phyloP scores from a whole-genome alignment of 2,113 vertebrate species.

The Trichomycterus rosablanca region DNA sequence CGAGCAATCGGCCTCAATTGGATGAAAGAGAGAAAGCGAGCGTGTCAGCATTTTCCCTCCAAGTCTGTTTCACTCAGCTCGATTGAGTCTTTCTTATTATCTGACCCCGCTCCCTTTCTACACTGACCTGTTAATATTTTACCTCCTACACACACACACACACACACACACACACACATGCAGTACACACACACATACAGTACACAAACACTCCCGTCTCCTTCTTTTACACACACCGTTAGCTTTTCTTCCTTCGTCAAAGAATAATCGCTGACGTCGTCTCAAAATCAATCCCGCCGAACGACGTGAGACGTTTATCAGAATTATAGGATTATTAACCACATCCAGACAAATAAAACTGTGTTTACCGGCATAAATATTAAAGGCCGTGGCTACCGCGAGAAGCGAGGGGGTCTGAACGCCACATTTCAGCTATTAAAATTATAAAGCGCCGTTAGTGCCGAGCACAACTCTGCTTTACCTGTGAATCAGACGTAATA shows the following conservation, averaged over 20 bases:
- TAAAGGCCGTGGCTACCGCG: no score
- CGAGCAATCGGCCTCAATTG: conserved; percentile 36
- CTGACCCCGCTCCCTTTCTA: conserved; percentile 42
- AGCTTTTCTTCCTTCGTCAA: conserved; percentile 19
- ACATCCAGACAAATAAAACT: neutral
- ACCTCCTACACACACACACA: conserved; percentile 26
- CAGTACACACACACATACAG: conserved; percentile 3
- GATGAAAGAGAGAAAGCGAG: conserved; percentile 32
- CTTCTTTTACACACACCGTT: neutral
- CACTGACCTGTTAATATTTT: conserved; percentile 48
- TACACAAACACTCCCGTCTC: neutral
- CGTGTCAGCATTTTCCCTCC: conserved; percentile 46
- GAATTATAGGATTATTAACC: neutral
- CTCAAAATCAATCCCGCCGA: conserved; percentile 1
- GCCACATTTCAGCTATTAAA: no score
- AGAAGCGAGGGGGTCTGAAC: no score
- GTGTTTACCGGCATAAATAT: no score
- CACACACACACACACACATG: neutral
- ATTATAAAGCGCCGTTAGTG: no score
- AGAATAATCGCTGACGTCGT: conserved; percentile 30
- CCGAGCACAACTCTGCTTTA: no score
- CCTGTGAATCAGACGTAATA: neutral
- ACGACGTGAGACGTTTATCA: conserved; percentile 19
- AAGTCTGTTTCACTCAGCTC: conserved; percentile 41
- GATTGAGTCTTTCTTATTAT: conserved; percentile 52